Base-by-base conservation (phyloP, 2,888 invertebrate genomes). In the Sericinus montela region DNA sequence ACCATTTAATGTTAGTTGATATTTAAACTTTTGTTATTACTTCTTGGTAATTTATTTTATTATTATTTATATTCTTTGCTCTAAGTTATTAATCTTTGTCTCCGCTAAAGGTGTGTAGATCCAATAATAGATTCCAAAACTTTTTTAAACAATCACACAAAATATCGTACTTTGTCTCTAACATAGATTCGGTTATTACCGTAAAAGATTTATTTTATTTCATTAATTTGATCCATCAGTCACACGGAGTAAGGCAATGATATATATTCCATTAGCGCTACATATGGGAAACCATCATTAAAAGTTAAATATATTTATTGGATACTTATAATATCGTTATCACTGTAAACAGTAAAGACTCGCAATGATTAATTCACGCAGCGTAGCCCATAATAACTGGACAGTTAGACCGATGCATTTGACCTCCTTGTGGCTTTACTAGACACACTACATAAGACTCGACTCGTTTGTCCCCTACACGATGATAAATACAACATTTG, bases 331-430 rank as follows among this genome's bases (percentile, higher is more conserved):
- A 19, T 19, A 19, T 19, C 19, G 5, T 3, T 19, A 19, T 5
- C 19, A 19, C 19, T 19, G 19, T 19, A 4, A 25, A 25, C 7
- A 13, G 2, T 35, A 29, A 16, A 19, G 13, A 23, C 14, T n/a
- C 43, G 38, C 48, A 48, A 58, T 70, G 72, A 75, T 63, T 59
- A 67, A 80, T 78, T 75, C 80, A 67, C 56, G 55, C 59, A 74
- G 72, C 74, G 75, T 59, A 60, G 63, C 59, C 68, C 66, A 69
- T 78, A 76, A 75, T 72, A 70, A 66, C 57, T 65, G 65, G 65
- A 64, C 81, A 80, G 80, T 81, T 83, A 83, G 69, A 62, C 61
- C 63, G 71, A 75, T 75, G 73, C 80, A 75, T 78, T 78, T 78
- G 82, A 82, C 85, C 85, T 76, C 73, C 69, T 78, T 76, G 65